phyloP scores from a whole-genome alignment of 2,113 vertebrate species.

The Callospermophilus lateralis region DNA sequence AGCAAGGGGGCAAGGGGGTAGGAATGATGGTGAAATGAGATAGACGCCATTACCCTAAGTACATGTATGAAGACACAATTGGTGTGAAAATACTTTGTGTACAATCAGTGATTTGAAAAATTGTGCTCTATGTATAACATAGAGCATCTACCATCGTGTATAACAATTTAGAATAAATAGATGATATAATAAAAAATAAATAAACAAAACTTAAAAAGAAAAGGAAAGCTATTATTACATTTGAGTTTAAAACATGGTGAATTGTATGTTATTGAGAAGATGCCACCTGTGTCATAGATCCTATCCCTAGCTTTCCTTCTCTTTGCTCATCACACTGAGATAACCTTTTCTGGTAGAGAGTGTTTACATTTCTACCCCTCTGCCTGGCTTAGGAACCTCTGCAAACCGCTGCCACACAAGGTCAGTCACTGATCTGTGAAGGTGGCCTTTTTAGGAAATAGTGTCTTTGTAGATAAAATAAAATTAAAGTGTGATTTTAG shows the following conservation, averaged over 20 bases:
- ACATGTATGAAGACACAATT: too few relatives aligned
- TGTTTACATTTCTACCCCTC: conserved; percentile 66
- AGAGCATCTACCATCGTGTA: too few relatives aligned
- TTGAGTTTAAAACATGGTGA: not conserved
- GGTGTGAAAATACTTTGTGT: too few relatives aligned
- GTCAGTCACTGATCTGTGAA: not conserved
- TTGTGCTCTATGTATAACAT: too few relatives aligned
- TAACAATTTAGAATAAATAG: too few relatives aligned
- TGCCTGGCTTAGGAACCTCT: conserved; percentile 54
- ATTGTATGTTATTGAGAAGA: not conserved
- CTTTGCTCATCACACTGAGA: conserved; percentile 61
- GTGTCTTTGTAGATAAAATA: not conserved
- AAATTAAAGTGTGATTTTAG: not conserved
- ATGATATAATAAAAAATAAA: too few relatives aligned
- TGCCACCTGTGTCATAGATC: not conserved
- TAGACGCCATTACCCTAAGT: too few relatives aligned
- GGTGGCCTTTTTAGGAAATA: not conserved
- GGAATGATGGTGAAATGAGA: too few relatives aligned
- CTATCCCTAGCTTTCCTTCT: conserved; percentile 59
- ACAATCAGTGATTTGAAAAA: too few relatives aligned
- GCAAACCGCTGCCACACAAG: conserved; percentile 72
- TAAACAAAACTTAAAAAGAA: too few relatives aligned
- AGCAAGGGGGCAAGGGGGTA: too few relatives aligned
- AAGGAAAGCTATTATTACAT: not conserved
- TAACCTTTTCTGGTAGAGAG: conserved; percentile 59